Evolutionary conservation across 2,113 vertebrate genomes (phyloP).

Genomic region (Sprattus sprattus): DNA sequence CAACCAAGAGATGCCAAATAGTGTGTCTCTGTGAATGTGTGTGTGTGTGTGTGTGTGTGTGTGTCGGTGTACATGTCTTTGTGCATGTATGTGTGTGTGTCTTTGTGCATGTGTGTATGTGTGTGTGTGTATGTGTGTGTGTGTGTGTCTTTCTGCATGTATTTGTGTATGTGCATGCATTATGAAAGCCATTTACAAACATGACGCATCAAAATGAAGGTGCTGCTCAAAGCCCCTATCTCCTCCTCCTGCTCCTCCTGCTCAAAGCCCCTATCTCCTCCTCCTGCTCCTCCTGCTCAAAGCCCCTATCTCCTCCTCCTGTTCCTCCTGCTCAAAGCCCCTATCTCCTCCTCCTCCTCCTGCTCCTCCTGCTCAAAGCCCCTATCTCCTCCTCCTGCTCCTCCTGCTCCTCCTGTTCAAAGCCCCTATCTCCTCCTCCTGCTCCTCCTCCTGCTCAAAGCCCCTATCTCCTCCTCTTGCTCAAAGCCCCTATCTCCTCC

Average conservation of each 20-base stretch:
- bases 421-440: neutral
- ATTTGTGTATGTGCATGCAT: neutral
- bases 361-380: neutral
- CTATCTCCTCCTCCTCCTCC: neutral
- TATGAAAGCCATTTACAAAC: neutral
- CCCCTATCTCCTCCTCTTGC: neutral
- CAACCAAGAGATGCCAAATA: slow-evolving; percentile 13
- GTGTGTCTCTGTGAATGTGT: slow-evolving; percentile 35
- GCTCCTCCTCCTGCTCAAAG: neutral
- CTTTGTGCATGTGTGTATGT: neutral
- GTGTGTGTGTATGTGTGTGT: neutral
- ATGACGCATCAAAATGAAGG: neutral
- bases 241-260: too few relatives aligned
- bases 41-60: neutral
- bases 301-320: neutral
- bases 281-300: neutral
- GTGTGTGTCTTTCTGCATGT: neutral
- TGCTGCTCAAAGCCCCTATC: too few relatives aligned
- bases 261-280: neutral
- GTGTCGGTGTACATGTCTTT: neutral
- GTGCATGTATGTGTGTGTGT: neutral
- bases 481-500: too few relatives aligned
- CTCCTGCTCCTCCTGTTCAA: neutral
- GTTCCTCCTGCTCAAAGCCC: neutral
- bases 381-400: neutral